Evolutionary conservation across 92 coral and sea anemone genomes (phyloP).

Genomic region (Meandrina meandrites): DNA sequence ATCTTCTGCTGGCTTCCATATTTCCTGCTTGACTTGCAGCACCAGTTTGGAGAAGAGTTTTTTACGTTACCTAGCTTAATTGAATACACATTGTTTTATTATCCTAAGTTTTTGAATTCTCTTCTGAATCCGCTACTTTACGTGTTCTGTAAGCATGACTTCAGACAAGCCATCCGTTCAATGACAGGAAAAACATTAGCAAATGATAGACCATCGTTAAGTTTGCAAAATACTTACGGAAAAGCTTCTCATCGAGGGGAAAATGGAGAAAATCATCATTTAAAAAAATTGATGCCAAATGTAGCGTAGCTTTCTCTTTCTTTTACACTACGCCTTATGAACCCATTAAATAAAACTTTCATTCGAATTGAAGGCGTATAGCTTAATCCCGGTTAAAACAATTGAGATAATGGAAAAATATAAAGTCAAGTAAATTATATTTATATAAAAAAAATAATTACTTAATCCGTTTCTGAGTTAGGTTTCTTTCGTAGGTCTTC

Average conservation of each 20-base stretch:
- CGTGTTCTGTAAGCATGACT: slow-evolving; percentile 71
- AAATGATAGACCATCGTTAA: neutral
- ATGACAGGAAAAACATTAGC: neutral
- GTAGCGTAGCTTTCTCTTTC: neutral
- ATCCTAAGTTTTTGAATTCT: slow-evolving; percentile 65
- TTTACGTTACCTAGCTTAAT: slow-evolving; percentile 43
- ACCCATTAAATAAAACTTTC: neutral
- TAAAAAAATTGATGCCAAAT: neutral
- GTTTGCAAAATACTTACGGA: slow-evolving; percentile 5
- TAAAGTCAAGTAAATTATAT: too few species aligned
- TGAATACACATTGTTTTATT: slow-evolving; percentile 61
- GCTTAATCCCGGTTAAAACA: too few species aligned
- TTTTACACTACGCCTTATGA: neutral
- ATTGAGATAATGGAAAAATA: neutral
- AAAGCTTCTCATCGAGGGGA: neutral
- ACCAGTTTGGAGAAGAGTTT: slow-evolving; percentile 16
- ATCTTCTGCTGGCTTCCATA: slow-evolving; percentile 72
- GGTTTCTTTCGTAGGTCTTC: neutral
- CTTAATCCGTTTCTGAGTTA: too few species aligned
- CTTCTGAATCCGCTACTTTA: slow-evolving; percentile 61
- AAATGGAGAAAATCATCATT: neutral
- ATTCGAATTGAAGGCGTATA: too few species aligned
- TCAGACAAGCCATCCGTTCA: slow-evolving; percentile 45
- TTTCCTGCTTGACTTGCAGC: slow-evolving; percentile 46
- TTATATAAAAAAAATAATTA: too few species aligned